A percentile compares a stretch with the other conserved stretches of the same genome.
phyloP scores from a whole-genome alignment of 2,888 invertebrate genomes.

The Cryptus armator region DNA sequence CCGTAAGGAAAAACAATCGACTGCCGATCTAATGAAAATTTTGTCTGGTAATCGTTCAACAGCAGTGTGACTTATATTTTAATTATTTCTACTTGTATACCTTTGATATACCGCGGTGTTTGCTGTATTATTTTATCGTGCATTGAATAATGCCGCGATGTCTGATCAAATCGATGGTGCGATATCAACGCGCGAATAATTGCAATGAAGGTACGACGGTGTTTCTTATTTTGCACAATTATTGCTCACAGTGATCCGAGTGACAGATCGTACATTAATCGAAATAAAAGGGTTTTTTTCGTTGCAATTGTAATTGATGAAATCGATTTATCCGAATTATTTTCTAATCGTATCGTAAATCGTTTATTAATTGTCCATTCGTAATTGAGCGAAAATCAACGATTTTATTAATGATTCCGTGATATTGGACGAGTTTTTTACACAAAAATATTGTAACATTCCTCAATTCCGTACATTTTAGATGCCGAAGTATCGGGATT shows the following conservation, averaged over 20 bases:
- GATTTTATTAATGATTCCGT: not conserved
- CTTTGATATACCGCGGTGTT: slow-evolving; percentile 12
- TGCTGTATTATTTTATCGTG: slow-evolving; percentile 18
- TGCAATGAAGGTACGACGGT: slow-evolving; percentile 72
- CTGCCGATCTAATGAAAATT: slow-evolving; percentile 9
- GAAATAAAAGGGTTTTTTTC: not conserved
- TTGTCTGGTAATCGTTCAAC: slow-evolving; percentile 33
- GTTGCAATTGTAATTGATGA: not conserved
- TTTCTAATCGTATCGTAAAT: not conserved
- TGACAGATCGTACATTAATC: slow-evolving; percentile 7
- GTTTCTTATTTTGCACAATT: not conserved
- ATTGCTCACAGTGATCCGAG: slow-evolving; percentile 17
- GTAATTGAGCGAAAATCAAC: not conserved
- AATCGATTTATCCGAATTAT: not conserved
- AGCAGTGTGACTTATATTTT: slow-evolving; percentile 37
- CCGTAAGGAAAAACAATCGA: slow-evolving; percentile 55
- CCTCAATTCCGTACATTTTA: not conserved
- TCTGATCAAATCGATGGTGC: slow-evolving; percentile 80
- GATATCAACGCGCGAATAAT: slow-evolving; percentile 72
- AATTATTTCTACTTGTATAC: slow-evolving; percentile 28
- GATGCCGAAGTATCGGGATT: slow-evolving; percentile 38
- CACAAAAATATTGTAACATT: not conserved
- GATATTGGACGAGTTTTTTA: not conserved
- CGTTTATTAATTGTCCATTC: not conserved
- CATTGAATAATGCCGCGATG: slow-evolving; percentile 79